Conservation (phyloP, 1,140 invertebrate species). For the Drosophila teissieri region DNA sequence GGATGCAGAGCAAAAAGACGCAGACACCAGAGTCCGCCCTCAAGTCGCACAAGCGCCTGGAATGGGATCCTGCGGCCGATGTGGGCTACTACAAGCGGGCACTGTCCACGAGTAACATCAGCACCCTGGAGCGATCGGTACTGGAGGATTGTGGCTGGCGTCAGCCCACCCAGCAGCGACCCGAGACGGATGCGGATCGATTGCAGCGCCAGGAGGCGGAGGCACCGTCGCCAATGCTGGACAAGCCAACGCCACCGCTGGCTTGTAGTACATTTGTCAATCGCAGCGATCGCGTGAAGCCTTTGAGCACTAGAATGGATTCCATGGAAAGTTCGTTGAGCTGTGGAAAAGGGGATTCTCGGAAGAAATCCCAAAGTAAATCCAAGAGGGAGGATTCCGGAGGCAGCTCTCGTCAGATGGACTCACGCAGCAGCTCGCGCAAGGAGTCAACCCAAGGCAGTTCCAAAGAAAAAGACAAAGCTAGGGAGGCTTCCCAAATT, state of each 20-base stretch:
- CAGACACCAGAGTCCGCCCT: slow-evolving; percentile 76
- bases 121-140: slow-evolving; percentile 73
- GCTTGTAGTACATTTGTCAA: slow-evolving; percentile 74
- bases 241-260: slow-evolving; percentile 46
- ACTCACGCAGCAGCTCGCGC: neutral
- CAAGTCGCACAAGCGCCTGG: slow-evolving; percentile 73
- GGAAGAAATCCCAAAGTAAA: neutral
- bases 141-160: slow-evolving; percentile 65
- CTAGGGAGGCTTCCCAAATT: neutral
- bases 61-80: slow-evolving; percentile 83
- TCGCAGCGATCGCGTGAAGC: slow-evolving; percentile 13
- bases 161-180: slow-evolving; percentile 27
- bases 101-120: slow-evolving; percentile 77
- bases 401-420: neutral
- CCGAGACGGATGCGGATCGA: slow-evolving; percentile 57
- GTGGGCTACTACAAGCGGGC: slow-evolving; percentile 76
- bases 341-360: neutral
- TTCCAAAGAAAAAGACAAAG: neutral
- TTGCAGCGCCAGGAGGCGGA: slow-evolving; percentile 25
- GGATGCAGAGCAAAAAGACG: slow-evolving; percentile 56
- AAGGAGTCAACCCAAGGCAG: neutral
- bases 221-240: neutral
- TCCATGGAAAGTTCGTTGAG: slow-evolving; percentile 17
- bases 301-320: neutral
- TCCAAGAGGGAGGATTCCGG: neutral